phyloP scores from a whole-genome alignment of 1,140 invertebrate genomes.

The Paralvinella palmiformis region DNA sequence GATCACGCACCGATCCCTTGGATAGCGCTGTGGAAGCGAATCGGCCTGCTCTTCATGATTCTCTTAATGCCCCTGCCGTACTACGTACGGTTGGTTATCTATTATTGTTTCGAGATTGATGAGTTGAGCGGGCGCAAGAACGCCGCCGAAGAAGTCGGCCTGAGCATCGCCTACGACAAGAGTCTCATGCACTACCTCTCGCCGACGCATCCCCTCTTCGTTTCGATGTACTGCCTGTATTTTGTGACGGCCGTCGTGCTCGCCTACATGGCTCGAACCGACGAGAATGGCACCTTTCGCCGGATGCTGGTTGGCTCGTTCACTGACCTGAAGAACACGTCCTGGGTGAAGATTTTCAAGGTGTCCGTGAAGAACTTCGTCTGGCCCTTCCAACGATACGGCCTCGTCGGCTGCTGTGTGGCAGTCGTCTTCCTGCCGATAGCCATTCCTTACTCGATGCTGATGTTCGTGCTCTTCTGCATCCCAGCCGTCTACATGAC shows the following conservation, averaged over 20 bases:
- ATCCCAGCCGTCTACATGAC: constrained; percentile 42
- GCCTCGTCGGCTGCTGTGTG: constrained; percentile 34
- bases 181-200: constrained; percentile 42
- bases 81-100: constrained; percentile 38
- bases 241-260: constrained; percentile 32
- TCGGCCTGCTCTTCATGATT: constrained; percentile 32
- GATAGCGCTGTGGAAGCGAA: constrained; percentile 13
- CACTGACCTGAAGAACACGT: constrained; percentile 38
- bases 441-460: constrained; percentile 28
- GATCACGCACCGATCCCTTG: background rate
- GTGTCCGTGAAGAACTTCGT: constrained; percentile 28
- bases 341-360: constrained; percentile 33
- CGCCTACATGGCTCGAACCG: constrained; percentile 22
- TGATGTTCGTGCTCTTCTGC: constrained; percentile 36
- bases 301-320: constrained; percentile 22
- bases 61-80: constrained; percentile 37
- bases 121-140: constrained; percentile 28
- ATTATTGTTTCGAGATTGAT: constrained; percentile 38
- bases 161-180: constrained; percentile 28
- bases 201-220: constrained; percentile 39
- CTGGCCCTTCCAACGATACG: constrained; percentile 24
- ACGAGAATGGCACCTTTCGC: constrained; percentile 5
- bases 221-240: constrained; percentile 38
- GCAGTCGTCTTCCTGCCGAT: constrained; percentile 32
- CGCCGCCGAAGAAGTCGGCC: constrained; percentile 21